Conservation (phyloP, 2,797 vertebrate genomes). For the Alfaro cultratus region DNA sequence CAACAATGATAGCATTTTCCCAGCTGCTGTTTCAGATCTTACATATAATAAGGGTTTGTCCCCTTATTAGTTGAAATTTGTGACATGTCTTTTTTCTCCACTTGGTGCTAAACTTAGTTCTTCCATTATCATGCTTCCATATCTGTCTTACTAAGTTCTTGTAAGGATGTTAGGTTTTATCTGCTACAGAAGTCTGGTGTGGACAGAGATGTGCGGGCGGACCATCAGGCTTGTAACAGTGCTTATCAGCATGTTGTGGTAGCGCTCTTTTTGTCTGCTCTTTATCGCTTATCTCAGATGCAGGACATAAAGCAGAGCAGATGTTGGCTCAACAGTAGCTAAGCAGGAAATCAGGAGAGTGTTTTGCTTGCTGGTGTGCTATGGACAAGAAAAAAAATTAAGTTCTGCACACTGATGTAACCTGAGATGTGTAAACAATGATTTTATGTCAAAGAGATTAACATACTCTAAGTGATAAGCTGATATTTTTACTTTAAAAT, state of each 20-base stretch:
- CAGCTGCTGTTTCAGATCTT: slow-evolving; percentile 6
- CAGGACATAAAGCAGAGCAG: slow-evolving; percentile 58
- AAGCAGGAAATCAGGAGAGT: slow-evolving; percentile 53
- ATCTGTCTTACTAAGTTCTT: slow-evolving; percentile 45
- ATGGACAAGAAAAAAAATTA: slow-evolving; percentile 32
- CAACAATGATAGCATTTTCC: slow-evolving; percentile 9
- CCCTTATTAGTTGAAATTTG: slow-evolving; percentile 6
- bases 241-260: slow-evolving; percentile 65
- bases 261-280: slow-evolving; percentile 37
- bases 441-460: not conserved
- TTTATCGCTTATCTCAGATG: slow-evolving; percentile 68
- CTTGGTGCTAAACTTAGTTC: slow-evolving; percentile 12
- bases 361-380: slow-evolving; percentile 14
- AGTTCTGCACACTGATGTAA: slow-evolving; percentile 15
- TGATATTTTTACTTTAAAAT: not conserved
- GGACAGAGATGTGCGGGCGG: slow-evolving; percentile 55
- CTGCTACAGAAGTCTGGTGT: slow-evolving; percentile 54
- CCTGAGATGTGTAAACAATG: not conserved
- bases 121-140: slow-evolving; percentile 28
- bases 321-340: slow-evolving; percentile 30
- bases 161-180: slow-evolving; percentile 59
- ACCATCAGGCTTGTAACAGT: slow-evolving; percentile 35
- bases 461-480: not conserved
- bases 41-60: not conserved
- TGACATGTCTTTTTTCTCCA: slow-evolving; percentile 20